Evolutionary conservation across 2,797 vertebrate genomes (phyloP), one percentile per base, ranked within the genome.

Genomic region (Merluccius polli): DNA sequence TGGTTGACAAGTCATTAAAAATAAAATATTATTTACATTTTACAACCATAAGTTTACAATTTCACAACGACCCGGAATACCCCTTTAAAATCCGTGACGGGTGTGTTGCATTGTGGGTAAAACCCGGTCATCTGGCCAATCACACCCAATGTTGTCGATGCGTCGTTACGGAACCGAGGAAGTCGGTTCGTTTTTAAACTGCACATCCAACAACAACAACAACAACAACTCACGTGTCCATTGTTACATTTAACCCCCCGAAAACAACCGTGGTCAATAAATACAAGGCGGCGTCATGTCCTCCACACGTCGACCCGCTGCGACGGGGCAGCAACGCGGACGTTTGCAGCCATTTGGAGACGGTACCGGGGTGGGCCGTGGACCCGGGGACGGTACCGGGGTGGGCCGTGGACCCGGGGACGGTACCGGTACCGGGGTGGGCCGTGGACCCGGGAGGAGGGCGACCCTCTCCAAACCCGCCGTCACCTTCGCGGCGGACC

Each of bases 321-420:
- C 21, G 69, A 81, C 97, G 35, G 87, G 73, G 78, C 83, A 13
- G 0, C 90, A 91, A 38, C 91, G 89, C 44, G 85, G 93, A 15
- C 86, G 89, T 1, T 69, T 95, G 33, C 86, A 84, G 73, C 84
- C n/a, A 0, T 21, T 83, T 15, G 71, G 63, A 12, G 71, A 8
- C 67, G n/a, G n/a, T n/a, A n/a, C n/a, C n/a, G n/a, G n/a, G n/a
- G n/a, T n/a, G n/a, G n/a, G 30, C 52, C 52, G 10, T 24, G 52
- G 52, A 59, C 52, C 18, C 8, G 52, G 52, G 10, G 52, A 24
- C n/a, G n/a, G n/a, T n/a, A n/a, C n/a, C n/a, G n/a, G n/a, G n/a
- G n/a, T n/a, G n/a, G n/a, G n/a, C n/a, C n/a, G n/a, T n/a, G n/a
- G n/a, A n/a, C n/a, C n/a, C n/a, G n/a, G n/a, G n/a, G n/a, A n/a